These are phyloP conservation scores for Plutomurus gul DNA, from an alignment of 1,140 invertebrate species.

Conservation along the genomic window DNA sequence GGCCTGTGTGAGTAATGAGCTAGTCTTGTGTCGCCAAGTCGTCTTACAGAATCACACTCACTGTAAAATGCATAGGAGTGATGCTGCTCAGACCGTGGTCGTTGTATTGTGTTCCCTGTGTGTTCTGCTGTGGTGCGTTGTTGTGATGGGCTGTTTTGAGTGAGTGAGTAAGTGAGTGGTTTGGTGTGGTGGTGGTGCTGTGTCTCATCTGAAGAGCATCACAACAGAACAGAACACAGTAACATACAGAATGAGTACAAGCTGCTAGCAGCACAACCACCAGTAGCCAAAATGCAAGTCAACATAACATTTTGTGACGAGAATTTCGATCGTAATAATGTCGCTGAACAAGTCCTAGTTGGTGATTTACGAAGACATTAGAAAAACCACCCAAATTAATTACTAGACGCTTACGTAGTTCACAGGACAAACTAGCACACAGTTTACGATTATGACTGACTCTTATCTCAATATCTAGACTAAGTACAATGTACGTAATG, in stretches of 20 bases:
- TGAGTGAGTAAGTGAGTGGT: background rate
- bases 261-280: background rate
- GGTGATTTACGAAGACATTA: constrained; percentile 14
- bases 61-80: no score
- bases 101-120: no score
- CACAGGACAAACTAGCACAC: constrained; percentile 14
- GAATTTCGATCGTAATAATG: constrained; percentile 25
- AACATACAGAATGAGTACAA: background rate
- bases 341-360: constrained; percentile 4
- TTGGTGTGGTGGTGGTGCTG: no score
- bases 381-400: constrained; percentile 29
- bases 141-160: no score
- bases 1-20: constrained; percentile 25
- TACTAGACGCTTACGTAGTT: constrained; percentile 26
- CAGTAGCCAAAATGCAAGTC: constrained; percentile 23
- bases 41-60: constrained; percentile 4
- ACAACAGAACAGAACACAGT: background rate
- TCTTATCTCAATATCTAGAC: constrained; percentile 5
- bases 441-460: constrained; percentile 25
- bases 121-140: no score
- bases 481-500: constrained; percentile 25
- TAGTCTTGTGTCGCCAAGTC: constrained; percentile 15
- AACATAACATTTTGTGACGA: constrained; percentile 24
- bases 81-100: no score
- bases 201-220: background rate